Percentiles rank a stretch among this genome's conserved stretches.
Evolutionary conservation across 2,113 vertebrate genomes (phyloP).

Genomic region (Forbesichthys papilliferus): DNA sequence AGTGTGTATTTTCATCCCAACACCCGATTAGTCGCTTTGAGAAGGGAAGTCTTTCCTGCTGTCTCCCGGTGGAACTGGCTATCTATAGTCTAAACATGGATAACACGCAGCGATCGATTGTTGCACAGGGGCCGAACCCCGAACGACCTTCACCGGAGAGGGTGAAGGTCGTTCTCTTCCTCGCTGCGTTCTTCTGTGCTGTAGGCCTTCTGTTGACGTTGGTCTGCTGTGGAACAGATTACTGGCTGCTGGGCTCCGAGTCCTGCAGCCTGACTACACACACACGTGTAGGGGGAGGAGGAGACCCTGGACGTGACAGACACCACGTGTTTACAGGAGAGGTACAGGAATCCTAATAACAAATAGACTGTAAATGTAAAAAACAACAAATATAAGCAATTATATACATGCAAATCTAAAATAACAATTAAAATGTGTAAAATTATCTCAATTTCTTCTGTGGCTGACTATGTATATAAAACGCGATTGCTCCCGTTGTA

Average conservation of each 20-base stretch:
- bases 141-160: slow-evolving; percentile 51
- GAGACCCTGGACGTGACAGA: no score
- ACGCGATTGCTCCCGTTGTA: no score
- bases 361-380: no score
- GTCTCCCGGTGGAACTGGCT: background rate
- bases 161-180: slow-evolving; percentile 79
- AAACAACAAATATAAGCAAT: no score
- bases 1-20: background rate
- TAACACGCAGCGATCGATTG: background rate
- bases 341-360: background rate
- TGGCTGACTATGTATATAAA: no score
- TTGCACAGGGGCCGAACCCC: background rate
- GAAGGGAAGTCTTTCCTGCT: background rate
- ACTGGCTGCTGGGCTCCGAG: slow-evolving; percentile 85
- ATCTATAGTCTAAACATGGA: background rate
- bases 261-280: slow-evolving; percentile 65
- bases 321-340: background rate
- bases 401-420: no score
- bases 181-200: slow-evolving; percentile 84
- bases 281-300: background rate
- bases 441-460: no score
- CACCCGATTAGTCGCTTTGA: background rate
- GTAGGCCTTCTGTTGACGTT: slow-evolving; percentile 80
- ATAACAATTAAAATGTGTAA: no score
- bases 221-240: slow-evolving; percentile 84